A percentile compares a stretch with the other conserved stretches of the same genome.
phyloP scores from a whole-genome alignment of 2,797 vertebrate species.

The Sebastes aleutianus region DNA sequence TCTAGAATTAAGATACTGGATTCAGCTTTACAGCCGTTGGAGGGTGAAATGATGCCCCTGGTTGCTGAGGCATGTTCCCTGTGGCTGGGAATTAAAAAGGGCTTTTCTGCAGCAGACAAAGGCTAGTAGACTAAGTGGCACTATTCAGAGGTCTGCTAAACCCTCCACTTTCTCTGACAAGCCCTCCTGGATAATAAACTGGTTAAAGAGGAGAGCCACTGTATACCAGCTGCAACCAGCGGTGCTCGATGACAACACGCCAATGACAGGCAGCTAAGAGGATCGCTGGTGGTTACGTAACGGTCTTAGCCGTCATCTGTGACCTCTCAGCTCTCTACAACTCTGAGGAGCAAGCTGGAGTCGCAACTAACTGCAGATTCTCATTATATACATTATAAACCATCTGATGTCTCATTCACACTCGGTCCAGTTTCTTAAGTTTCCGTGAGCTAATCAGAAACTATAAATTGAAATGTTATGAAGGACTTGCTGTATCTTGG shows the following conservation, averaged over 20 bases:
- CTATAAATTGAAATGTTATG: not conserved
- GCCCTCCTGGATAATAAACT: constrained; percentile 6
- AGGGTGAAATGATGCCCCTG: constrained; percentile 20
- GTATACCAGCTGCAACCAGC: not conserved
- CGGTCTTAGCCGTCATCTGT: constrained; percentile 29
- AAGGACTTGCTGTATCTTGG: not conserved
- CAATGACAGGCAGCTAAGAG: constrained; percentile 52
- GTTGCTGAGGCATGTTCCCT: constrained; percentile 39
- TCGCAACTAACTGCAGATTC: not conserved
- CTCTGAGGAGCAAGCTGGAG: constrained; percentile 9
- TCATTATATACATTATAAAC: not conserved
- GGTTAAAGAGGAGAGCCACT: not conserved
- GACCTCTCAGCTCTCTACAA: constrained; percentile 19
- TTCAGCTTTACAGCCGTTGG: constrained; percentile 8
- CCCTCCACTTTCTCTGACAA: constrained; percentile 37
- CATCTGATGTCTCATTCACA: not conserved
- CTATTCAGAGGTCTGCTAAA: constrained; percentile 30
- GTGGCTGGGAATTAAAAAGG: constrained; percentile 34
- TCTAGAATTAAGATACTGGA: constrained; percentile 19
- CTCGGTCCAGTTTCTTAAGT: not conserved
- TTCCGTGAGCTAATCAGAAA: not conserved
- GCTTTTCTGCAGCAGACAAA: constrained; percentile 47
- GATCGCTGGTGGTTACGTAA: constrained; percentile 63
- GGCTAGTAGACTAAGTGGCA: constrained; percentile 30
- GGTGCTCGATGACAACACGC: constrained; percentile 34